A percentile compares a stretch with the other conserved stretches of the same genome.
These are phyloP conservation scores for Anguilla marmorata DNA, from an alignment of 2,797 vertebrate species.

Conservation along the genomic window DNA sequence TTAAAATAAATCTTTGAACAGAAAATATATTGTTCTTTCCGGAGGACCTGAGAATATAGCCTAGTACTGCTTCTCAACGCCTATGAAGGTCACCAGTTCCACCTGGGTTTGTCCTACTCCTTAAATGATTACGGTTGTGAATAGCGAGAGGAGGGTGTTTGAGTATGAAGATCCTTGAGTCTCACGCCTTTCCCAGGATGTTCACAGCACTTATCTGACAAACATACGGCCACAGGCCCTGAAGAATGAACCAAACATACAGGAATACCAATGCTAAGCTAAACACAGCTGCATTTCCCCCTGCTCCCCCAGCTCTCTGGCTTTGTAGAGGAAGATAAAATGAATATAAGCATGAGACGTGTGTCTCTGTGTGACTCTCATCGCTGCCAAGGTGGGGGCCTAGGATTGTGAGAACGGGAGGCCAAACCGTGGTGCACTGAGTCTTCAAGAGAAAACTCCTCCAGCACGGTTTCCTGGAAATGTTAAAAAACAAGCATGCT, in stretches of 20 bases:
- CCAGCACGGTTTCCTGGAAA: slow-evolving; percentile 1
- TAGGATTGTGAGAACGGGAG: not conserved
- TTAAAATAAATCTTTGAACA: not conserved
- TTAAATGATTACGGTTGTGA: not conserved
- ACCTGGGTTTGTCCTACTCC: not conserved
- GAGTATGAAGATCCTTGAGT: not conserved
- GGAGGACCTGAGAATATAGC: not conserved
- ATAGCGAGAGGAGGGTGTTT: not conserved
- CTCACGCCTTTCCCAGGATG: slow-evolving; percentile 22
- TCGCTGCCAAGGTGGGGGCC: slow-evolving; percentile 16
- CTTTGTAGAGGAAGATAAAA: not conserved
- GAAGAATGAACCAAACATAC: slow-evolving; percentile 39
- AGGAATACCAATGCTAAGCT: slow-evolving; percentile 44
- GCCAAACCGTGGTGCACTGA: not conserved
- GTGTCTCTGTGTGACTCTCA: slow-evolving; percentile 6
- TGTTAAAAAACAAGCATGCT: not conserved
- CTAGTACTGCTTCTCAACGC: not conserved
- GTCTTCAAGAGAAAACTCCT: not conserved
- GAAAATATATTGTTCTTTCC: not conserved
- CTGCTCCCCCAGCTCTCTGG: not conserved
- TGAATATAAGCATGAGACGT: not conserved
- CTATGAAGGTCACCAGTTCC: not conserved
- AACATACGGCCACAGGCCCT: slow-evolving; percentile 35
- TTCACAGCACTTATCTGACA: slow-evolving; percentile 36
- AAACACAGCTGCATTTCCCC: slow-evolving; percentile 60